Conservation (phyloP, 2,888 invertebrate species). For the Eristalinus sepulchralis region DNA sequence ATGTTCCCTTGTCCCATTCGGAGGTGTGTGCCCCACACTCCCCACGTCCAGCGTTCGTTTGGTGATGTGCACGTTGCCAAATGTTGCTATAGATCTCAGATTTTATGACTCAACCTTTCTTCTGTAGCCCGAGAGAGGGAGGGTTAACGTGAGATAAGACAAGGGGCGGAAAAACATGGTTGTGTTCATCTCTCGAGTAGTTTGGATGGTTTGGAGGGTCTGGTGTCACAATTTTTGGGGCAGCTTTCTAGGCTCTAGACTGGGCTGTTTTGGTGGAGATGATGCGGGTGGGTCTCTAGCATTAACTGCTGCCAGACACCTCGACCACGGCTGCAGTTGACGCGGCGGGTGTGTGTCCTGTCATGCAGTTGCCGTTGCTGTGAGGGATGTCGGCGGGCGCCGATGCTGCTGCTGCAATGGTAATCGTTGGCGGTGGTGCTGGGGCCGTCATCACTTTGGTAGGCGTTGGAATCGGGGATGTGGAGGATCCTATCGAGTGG, state of each 20-base stretch:
- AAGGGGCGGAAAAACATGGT: background rate
- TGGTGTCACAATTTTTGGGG: constrained; percentile 45
- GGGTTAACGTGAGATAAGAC: background rate
- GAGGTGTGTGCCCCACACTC: background rate
- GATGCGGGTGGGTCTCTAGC: constrained; percentile 44
- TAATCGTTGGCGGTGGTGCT: constrained; percentile 61
- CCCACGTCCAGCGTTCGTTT: background rate
- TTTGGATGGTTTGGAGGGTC: constrained; percentile 7
- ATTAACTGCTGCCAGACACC: constrained; percentile 73
- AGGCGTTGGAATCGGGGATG: constrained; percentile 47
- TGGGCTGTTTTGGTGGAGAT: background rate
- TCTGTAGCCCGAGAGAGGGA: background rate
- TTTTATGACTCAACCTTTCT: constrained; percentile 21
- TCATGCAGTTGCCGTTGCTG: constrained; percentile 67
- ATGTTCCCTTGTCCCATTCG: background rate
- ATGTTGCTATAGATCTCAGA: constrained; percentile 38
- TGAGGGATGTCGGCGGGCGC: constrained; percentile 50
- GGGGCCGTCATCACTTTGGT: constrained; percentile 43
- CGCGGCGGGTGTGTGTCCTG: constrained; percentile 53
- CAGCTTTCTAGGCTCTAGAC: constrained; percentile 36
- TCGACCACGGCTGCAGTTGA: constrained; percentile 63
- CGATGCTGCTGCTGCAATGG: constrained; percentile 37
- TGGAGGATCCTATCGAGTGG: constrained; percentile 45
- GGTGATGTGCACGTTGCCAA: constrained; percentile 3
- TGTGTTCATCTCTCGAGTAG: background rate